Percentiles rank a stretch among this genome's conserved stretches.
Evolutionary conservation across 2,888 invertebrate genomes (phyloP).

Genomic region (Falcaria lacertinaria): DNA sequence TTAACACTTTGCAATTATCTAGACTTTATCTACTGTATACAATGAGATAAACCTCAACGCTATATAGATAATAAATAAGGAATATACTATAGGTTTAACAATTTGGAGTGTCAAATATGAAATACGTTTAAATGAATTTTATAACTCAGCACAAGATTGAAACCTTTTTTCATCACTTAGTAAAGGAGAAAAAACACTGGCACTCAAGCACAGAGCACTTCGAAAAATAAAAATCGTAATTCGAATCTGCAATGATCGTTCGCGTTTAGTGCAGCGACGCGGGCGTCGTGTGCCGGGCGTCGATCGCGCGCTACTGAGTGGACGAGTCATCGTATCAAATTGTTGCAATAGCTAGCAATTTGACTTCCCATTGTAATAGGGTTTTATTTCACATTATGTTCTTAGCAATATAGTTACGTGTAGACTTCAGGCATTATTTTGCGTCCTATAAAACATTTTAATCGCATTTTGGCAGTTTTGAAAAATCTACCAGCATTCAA

Average conservation of each 20-base stretch:
- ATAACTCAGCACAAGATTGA: slow-evolving; percentile 12
- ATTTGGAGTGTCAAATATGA: too few relatives aligned
- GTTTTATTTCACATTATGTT: neutral
- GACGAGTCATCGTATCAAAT: slow-evolving; percentile 51
- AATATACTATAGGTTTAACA: neutral
- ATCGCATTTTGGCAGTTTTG: too few relatives aligned
- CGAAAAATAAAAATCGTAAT: slow-evolving; percentile 35
- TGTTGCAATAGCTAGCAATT: slow-evolving; percentile 30
- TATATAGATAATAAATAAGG: slow-evolving; percentile 15
- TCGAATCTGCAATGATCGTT: slow-evolving; percentile 38
- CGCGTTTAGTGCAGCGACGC: slow-evolving; percentile 34
- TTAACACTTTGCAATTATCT: slow-evolving; percentile 1
- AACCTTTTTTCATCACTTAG: slow-evolving; percentile 30
- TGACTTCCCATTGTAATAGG: neutral
- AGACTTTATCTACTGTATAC: slow-evolving; percentile 23
- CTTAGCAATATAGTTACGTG: neutral
- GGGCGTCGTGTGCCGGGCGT: slow-evolving; percentile 58
- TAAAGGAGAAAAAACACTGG: slow-evolving; percentile 36
- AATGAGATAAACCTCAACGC: slow-evolving; percentile 29
- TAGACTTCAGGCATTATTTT: too few relatives aligned
- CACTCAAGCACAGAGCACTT: slow-evolving; percentile 32
- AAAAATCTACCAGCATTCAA: too few relatives aligned
- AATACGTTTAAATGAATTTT: neutral
- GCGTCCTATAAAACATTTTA: too few relatives aligned
- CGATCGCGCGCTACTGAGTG: slow-evolving; percentile 62